These are phyloP conservation scores for Mastomys coucha DNA, from an alignment of 2,113 vertebrate species.

Conservation along the genomic window DNA sequence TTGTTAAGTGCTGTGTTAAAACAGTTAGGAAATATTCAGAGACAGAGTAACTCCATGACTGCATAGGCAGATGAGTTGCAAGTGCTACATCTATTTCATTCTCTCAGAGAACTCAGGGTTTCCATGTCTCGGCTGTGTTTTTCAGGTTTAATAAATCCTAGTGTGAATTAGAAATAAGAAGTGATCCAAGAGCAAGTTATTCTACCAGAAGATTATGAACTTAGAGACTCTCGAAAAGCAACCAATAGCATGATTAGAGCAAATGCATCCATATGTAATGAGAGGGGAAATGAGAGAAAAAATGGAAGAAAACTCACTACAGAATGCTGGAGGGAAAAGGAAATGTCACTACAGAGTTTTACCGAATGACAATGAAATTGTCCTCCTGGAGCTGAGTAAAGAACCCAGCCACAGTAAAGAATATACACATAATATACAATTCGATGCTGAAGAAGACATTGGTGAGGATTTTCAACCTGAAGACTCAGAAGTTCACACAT, in stretches of 20 bases:
- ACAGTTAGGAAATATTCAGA: neutral
- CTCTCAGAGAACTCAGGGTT: neutral
- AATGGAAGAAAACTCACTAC: fast-evolving
- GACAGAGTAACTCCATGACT: neutral
- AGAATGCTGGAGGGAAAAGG: neutral
- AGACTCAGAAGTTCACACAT: neutral
- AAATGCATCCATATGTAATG: neutral
- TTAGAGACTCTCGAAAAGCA: constrained; percentile 84
- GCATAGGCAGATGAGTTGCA: too few relatives aligned
- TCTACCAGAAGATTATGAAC: constrained; percentile 84
- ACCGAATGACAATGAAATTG: neutral
- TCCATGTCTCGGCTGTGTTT: neutral
- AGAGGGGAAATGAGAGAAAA: neutral
- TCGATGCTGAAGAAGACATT: constrained; percentile 62
- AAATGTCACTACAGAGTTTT: too few relatives aligned
- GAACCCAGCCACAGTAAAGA: too few relatives aligned
- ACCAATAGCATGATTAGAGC: constrained; percentile 92
- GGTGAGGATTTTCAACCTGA: constrained; percentile 40
- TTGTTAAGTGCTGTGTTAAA: neutral
- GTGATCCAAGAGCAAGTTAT: constrained; percentile 30
- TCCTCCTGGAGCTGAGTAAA: neutral
- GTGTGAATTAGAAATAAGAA: neutral
- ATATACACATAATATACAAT: neutral
- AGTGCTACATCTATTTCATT: neutral
- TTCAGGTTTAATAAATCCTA: neutral